Conservation (phyloP, 2,797 vertebrate species). For the Pseudochromis fuscus region DNA sequence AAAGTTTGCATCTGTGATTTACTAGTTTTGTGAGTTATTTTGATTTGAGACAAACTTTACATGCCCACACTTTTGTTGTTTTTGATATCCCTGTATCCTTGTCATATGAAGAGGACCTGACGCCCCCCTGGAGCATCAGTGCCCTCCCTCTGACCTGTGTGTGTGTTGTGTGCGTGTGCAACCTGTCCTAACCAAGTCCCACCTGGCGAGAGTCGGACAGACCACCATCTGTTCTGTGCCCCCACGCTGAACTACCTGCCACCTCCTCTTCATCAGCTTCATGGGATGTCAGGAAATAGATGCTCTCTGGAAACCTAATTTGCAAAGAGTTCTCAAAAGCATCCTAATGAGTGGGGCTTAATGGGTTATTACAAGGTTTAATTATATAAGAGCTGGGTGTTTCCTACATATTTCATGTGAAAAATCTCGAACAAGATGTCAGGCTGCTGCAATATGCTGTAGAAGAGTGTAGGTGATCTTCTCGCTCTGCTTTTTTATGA, state of each 20-base stretch:
- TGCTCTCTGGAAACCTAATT: constrained; percentile 26
- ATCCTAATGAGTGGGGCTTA: constrained; percentile 26
- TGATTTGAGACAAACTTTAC: constrained; percentile 6
- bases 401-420: constrained; percentile 34
- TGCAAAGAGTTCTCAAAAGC: constrained; percentile 20
- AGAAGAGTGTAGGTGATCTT: constrained; percentile 32
- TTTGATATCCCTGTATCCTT: constrained; percentile 24
- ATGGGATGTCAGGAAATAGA: constrained; percentile 22
- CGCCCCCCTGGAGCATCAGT: constrained; percentile 36
- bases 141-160: constrained; percentile 60
- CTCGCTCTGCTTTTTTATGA: constrained; percentile 27
- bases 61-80: neutral
- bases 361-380: constrained; percentile 41
- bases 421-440: constrained; percentile 22
- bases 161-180: constrained; percentile 23
- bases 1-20: neutral
- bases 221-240: constrained; percentile 79
- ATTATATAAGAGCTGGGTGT: constrained; percentile 39
- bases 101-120: constrained; percentile 31
- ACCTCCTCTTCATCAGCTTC: constrained; percentile 63
- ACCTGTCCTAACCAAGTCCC: constrained; percentile 56
- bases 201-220: constrained; percentile 68
- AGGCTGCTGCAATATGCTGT: constrained; percentile 22
- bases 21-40: neutral
- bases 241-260: constrained; percentile 59